These are phyloP conservation scores for Pipistrellus nathusii DNA, from an alignment of 2,797 vertebrate species.

Conservation along the genomic window DNA sequence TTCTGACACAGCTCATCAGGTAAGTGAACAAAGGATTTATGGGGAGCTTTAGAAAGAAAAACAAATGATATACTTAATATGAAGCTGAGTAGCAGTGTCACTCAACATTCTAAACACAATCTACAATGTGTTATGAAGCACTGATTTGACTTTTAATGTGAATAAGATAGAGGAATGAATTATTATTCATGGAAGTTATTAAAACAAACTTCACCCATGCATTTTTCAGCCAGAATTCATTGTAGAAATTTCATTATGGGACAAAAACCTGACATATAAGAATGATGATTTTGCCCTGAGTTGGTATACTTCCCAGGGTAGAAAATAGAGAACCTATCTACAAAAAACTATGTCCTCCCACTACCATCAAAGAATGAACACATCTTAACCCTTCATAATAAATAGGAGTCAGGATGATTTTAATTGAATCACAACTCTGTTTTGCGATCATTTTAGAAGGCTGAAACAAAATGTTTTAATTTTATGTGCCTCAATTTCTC, in stretches of 20 bases:
- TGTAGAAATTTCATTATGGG: slow-evolving; percentile 26
- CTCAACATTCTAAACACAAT: not conserved
- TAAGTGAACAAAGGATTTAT: not conserved
- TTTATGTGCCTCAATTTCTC: slow-evolving; percentile 31
- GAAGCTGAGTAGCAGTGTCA: not conserved
- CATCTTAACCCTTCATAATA: slow-evolving; percentile 20
- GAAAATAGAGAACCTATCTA: not conserved
- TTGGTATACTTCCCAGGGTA: not conserved
- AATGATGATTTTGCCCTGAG: slow-evolving; percentile 35
- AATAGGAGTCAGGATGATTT: not conserved
- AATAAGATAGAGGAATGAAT: slow-evolving; percentile 8
- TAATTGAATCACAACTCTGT: slow-evolving; percentile 12
- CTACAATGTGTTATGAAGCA: not conserved
- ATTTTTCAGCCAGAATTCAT: slow-evolving; percentile 9
- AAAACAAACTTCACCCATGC: not conserved
- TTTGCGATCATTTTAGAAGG: not conserved
- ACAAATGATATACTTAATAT: not conserved
- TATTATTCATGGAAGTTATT: slow-evolving; percentile 25
- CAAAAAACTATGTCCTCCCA: not conserved
- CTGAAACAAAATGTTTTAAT: not conserved
- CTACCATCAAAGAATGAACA: not conserved
- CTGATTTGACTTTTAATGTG: slow-evolving; percentile 19
- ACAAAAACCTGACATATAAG: slow-evolving; percentile 14
- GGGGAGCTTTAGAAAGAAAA: not conserved
- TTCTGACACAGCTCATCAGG: not conserved